Base-by-base conservation (phyloP, 64 coral and sea anemone species). In the Montipora sp. region DNA sequence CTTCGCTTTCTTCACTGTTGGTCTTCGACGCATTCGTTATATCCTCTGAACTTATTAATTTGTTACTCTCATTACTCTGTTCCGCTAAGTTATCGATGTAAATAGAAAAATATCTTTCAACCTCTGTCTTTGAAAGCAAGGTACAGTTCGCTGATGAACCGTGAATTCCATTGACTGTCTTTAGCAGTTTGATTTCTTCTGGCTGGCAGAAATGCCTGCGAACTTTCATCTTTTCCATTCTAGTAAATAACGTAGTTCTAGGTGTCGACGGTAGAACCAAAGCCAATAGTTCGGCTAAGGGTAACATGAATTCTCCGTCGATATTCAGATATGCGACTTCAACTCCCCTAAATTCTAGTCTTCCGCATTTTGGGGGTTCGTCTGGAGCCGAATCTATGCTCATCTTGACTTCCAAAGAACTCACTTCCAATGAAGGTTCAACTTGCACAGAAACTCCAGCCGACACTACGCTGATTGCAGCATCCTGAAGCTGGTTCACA, bases 211-310 rank as follows among this genome's bases (percentile, higher is more conserved):
- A 98, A 94, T 98, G 95, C 82, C 95, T 93, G 18, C 95, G 95
- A 98, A 93, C 91, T 59, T 83, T 81, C 73, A 98, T 98, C 70
- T 98, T 98, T 94, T 98, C 95, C 95, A 98, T 98, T 77, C 95
- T 98, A 4, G 95, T 98, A 93, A 98, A 98, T 69, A 98, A 71
- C 48, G 95, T 98, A 72, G 95, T 98, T 73, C 95, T 77, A 44
- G 95, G 91, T 77, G 95, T 98, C 84, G 90, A 81, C 47, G 81
- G 88, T 75, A 98, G 84, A 66, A 98, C 83, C 59, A 89, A 88
- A 22, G 95, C 93, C 72, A 98, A 83, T 16, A 98, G 77, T 21
- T 98, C 92, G 43, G 95, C 95, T 83, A 98, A 92, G 22, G 95
- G 93, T 27, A 98, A 91, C 95, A 98, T 94, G 78, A 88, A 90